Evolutionary conservation across 1,140 invertebrate species (phyloP), one percentile per base, ranked within the genome.

Genomic region (Tetraneura akinire): DNA sequence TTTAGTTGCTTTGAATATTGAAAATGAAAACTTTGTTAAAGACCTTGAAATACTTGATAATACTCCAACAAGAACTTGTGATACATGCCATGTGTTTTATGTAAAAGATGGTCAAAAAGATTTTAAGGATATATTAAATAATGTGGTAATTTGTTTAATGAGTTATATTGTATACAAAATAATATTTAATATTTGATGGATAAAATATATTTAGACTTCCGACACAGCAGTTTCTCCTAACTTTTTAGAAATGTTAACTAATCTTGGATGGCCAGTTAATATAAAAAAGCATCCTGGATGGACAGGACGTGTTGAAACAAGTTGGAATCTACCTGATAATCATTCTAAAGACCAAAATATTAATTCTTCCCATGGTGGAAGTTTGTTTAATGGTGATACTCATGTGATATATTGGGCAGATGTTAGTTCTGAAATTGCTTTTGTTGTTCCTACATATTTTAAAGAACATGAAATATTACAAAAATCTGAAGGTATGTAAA

Each of bases 361-460:
- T 10, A 51, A 76, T 60, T 32, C 78, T 14, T 9, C 66, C 13
- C 81, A 83, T 68, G 83, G 83, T 45, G 83, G 89, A 62, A 86
- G 88, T 83, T 84, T 92, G 16, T 95, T 93, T 84, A 92, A 93
- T 86, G 92, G 91, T 0, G 87, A 89, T 21, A 88, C 89, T 60
- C 88, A 91, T 82, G 91, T 96, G 1, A 85, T 99, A 4, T 98
- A 98, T 87, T 99, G 96, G 96, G 93, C 96, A n/a, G 97, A 99
- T 86, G 92, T 94, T 0, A 93, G 91, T 37, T 94, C 94, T 2
- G 96, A 98, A 88, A 91, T 98, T 80, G 95, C 96, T 0, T 98
- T 98, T 87, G 90, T 98, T 62, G 93, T 98, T 26, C 96, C 97
- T 3, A 94, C 94, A 5, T 42, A 60, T 87, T 68, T 8, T 85